These are phyloP conservation scores for Eleginops maclovinus DNA, from an alignment of 2,113 vertebrate species.

Conservation along the genomic window DNA sequence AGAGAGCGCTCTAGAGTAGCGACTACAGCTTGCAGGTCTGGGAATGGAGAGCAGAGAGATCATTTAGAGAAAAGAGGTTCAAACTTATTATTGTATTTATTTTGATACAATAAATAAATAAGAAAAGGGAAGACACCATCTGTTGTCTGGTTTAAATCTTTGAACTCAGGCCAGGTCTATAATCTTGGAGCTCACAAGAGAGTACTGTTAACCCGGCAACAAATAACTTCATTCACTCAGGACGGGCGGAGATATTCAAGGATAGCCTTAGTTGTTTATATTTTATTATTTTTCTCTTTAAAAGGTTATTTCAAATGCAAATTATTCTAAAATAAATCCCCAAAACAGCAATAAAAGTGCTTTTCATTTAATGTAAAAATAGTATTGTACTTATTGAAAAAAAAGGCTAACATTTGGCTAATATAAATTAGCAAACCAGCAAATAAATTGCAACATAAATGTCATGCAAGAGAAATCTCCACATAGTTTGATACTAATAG, in stretches of 20 bases:
- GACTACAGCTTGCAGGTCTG: constrained; percentile 69
- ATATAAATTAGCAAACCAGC: too few relatives aligned
- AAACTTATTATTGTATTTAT: background rate
- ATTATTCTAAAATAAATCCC: background rate
- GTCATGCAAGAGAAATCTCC: background rate
- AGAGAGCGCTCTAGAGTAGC: constrained; percentile 75
- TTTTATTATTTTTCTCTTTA: background rate
- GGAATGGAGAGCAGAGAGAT: background rate
- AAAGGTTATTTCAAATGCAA: background rate
- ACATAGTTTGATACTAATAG: background rate
- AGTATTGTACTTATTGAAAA: background rate
- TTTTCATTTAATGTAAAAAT: too few relatives aligned
- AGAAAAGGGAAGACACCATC: background rate
- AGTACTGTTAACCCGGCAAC: background rate
- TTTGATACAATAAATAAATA: background rate
- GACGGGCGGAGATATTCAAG: constrained; percentile 7
- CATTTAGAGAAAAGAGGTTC: too few relatives aligned
- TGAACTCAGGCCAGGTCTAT: constrained; percentile 44
- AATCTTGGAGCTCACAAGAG: constrained; percentile 3
- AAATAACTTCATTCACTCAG: constrained; percentile 14
- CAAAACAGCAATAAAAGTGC: background rate
- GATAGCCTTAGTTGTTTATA: background rate
- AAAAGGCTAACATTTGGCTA: too few relatives aligned
- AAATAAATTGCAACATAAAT: background rate
- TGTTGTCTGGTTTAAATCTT: constrained; percentile 19